Evolutionary conservation across 1,140 invertebrate species (phyloP).

Genomic region (Tetramorium parvispinum): DNA sequence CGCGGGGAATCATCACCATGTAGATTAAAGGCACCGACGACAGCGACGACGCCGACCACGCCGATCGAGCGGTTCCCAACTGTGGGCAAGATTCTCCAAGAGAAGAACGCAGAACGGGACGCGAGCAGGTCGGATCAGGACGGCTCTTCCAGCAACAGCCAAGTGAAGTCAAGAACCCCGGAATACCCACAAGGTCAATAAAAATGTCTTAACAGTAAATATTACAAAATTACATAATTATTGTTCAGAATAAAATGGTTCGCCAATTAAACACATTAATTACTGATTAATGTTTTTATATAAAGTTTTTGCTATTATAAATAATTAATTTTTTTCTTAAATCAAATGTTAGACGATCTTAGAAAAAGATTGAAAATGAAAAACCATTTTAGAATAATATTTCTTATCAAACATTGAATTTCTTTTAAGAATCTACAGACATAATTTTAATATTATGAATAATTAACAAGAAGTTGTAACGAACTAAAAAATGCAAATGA

Average conservation of each 20-base stretch:
- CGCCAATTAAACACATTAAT: neutral
- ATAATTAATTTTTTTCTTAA: neutral
- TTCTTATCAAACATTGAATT: neutral
- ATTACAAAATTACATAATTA: neutral
- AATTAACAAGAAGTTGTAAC: neutral
- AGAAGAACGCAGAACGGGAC: slow-evolving; percentile 38
- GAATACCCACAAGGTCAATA: slow-evolving; percentile 48
- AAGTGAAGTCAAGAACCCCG: slow-evolving; percentile 28
- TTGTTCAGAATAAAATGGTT: neutral
- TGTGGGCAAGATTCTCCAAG: slow-evolving; percentile 8
- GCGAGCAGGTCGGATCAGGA: slow-evolving; percentile 32
- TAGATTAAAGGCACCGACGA: slow-evolving; percentile 52
- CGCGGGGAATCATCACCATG: neutral
- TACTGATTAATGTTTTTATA: neutral
- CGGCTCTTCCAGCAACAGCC: slow-evolving; percentile 42
- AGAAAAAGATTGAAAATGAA: neutral
- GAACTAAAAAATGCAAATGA: neutral
- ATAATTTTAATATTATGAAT: neutral
- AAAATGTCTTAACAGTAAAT: neutral
- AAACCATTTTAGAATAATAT: neutral
- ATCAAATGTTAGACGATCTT: neutral
- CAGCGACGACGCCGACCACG: slow-evolving; percentile 21
- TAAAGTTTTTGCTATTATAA: neutral
- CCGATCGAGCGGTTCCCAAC: slow-evolving; percentile 37
- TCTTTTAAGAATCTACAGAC: neutral